These are phyloP conservation scores for Siderastrea radians DNA, from an alignment of 92 coral and sea anemone genomes.

Conservation along the genomic window DNA sequence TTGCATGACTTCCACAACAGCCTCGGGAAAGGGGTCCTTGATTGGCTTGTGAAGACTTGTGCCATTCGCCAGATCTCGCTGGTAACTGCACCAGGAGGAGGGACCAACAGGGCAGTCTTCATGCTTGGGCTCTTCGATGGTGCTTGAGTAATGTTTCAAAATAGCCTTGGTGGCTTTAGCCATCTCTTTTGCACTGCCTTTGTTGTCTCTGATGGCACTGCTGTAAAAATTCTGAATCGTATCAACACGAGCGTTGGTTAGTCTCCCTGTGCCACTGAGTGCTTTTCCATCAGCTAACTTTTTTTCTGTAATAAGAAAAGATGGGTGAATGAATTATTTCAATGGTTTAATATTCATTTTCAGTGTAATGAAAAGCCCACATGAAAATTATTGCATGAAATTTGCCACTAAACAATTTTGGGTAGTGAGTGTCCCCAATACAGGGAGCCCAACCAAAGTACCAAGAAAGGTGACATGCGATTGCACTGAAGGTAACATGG, in stretches of 20 bases:
- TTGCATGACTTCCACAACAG: conserved; percentile 41
- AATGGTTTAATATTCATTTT: no score
- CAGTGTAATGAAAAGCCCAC: no score
- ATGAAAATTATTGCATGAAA: no score
- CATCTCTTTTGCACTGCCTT: conserved; percentile 45
- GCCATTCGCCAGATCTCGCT: conserved; percentile 29
- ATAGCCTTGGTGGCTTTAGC: conserved; percentile 49
- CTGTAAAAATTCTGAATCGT: conserved; percentile 58
- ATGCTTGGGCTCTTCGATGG: conserved; percentile 51
- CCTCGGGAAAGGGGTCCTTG: conserved; percentile 57
- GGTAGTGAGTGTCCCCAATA: no score
- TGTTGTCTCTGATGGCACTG: conserved; percentile 41
- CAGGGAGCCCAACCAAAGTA: no score
- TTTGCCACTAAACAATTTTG: no score
- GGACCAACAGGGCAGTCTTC: conserved; percentile 43
- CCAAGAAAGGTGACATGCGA: no score
- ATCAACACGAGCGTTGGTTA: conserved; percentile 42
- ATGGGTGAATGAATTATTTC: no score
- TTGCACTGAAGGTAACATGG: no score
- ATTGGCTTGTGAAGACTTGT: conserved; percentile 37
- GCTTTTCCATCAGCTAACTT: conserved; percentile 49
- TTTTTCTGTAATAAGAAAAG: neutral
- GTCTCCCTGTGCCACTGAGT: conserved; percentile 37
- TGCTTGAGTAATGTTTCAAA: conserved; percentile 56
- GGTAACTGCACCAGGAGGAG: conserved; percentile 53